These are phyloP conservation scores for Pheosia gnoma DNA, from an alignment of 2,888 invertebrate genomes.

Conservation along the genomic window DNA sequence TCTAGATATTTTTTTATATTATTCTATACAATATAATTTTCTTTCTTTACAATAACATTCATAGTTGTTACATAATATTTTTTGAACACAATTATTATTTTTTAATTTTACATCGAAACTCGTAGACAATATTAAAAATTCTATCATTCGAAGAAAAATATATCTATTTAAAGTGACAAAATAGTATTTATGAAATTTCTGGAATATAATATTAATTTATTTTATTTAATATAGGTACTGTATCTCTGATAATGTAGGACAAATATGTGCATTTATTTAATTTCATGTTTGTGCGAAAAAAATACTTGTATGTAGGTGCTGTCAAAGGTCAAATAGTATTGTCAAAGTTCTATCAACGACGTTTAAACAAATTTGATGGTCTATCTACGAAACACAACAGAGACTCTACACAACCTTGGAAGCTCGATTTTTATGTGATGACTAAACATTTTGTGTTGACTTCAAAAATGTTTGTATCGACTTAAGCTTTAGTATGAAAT, in stretches of 20 bases:
- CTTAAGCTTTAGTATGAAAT: conserved; percentile 9
- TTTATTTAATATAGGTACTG: conserved; percentile 49
- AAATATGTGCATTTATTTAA: conserved; percentile 46
- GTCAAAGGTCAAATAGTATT: conserved; percentile 76
- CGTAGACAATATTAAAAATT: conserved; percentile 71
- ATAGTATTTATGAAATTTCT: conserved; percentile 62
- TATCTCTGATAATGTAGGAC: conserved; percentile 56
- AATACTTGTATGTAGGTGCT: conserved; percentile 49
- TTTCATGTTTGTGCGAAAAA: conserved; percentile 69
- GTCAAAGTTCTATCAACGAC: conserved; percentile 69
- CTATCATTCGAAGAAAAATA: conserved; percentile 71
- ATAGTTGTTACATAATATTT: conserved; percentile 58
- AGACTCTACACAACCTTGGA: conserved; percentile 76
- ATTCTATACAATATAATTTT: conserved; percentile 57
- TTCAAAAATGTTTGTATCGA: conserved; percentile 22
- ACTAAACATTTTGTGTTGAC: conserved; percentile 21
- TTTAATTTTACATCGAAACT: conserved; percentile 66
- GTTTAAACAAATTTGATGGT: conserved; percentile 51
- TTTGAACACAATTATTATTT: conserved; percentile 70
- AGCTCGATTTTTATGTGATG: conserved; percentile 58
- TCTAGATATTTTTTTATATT: conserved; percentile 37
- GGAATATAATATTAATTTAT: conserved; percentile 67
- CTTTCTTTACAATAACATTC: conserved; percentile 66
- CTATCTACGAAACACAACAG: conserved; percentile 58
- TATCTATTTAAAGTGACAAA: conserved; percentile 60